A percentile compares a stretch with the other conserved stretches of the same genome.
These are phyloP conservation scores for Phaetusa simplex DNA, from an alignment of 2,113 vertebrate genomes.

Conservation along the genomic window DNA sequence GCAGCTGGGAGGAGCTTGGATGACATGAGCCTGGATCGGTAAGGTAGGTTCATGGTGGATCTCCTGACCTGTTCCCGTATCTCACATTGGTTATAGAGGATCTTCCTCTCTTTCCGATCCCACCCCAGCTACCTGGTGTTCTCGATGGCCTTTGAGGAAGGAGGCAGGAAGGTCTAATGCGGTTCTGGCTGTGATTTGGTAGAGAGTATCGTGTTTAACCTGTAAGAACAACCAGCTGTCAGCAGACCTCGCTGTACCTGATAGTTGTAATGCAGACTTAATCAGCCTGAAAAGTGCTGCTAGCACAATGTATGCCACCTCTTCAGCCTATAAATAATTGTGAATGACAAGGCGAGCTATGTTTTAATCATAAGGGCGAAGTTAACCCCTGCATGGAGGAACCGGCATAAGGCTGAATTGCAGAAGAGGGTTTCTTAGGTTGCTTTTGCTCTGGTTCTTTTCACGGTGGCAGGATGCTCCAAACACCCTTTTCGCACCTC, in stretches of 20 bases:
- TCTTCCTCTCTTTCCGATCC: not conserved
- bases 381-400: not conserved
- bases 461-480: not conserved
- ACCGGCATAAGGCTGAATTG: not conserved
- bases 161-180: not conserved
- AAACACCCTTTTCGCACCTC: not conserved
- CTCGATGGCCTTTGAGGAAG: not conserved
- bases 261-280: not conserved
- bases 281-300: not conserved
- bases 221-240: not conserved
- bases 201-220: not conserved
- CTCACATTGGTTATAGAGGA: not conserved
- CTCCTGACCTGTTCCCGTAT: not conserved
- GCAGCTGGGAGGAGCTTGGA: not conserved
- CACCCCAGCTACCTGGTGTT: not conserved
- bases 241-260: not conserved
- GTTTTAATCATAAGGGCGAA: not conserved
- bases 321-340: not conserved
- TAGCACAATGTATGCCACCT: not conserved
- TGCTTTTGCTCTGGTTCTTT: not conserved
- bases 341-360: not conserved
- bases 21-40: rapidly evolving
- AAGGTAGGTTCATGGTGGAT: not conserved
- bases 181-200: not conserved
- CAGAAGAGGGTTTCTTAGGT: not conserved